Conservation (phyloP, 2,888 invertebrate genomes). For the Hoplodrina blanda region DNA sequence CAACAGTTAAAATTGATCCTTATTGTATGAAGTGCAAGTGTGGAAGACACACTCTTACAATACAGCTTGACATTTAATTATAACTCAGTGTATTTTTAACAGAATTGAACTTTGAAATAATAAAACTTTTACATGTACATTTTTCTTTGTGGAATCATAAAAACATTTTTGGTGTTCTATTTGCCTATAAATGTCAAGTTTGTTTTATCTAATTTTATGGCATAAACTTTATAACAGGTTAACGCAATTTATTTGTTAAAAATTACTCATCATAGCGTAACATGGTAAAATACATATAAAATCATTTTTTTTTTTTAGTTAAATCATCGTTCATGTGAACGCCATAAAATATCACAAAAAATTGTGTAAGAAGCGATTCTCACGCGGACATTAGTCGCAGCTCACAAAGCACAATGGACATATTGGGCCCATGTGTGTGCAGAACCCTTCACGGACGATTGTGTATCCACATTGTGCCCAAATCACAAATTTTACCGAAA, state of each 20-base stretch:
- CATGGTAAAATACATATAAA: conserved; percentile 14
- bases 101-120: conserved; percentile 23
- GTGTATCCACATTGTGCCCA: conserved; percentile 77
- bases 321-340: conserved; percentile 62
- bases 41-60: conserved; percentile 20
- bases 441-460: conserved; percentile 82
- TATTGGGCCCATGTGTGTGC: conserved; percentile 88
- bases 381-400: conserved; percentile 79
- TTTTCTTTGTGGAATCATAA: conserved; percentile 32
- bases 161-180: conserved; percentile 28
- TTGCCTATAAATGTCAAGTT: conserved; percentile 28
- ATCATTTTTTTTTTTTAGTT: conserved; percentile 41
- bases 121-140: conserved; percentile 13
- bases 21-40: conserved; percentile 36
- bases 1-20: conserved; percentile 55
- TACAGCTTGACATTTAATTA: conserved; percentile 23
- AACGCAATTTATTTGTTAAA: conserved; percentile 11
- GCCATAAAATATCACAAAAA: conserved; percentile 60
- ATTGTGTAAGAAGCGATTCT: conserved; percentile 68
- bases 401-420: conserved; percentile 83
- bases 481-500: conserved; percentile 81
- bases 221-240: conserved; percentile 8
- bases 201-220: conserved; percentile 12
- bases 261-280: conserved; percentile 1
- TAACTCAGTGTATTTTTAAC: conserved; percentile 14